Percentiles rank a stretch among this genome's conserved stretches.
Conservation (phyloP, 2,113 vertebrate genomes). For the Tauraco erythrolophus region DNA sequence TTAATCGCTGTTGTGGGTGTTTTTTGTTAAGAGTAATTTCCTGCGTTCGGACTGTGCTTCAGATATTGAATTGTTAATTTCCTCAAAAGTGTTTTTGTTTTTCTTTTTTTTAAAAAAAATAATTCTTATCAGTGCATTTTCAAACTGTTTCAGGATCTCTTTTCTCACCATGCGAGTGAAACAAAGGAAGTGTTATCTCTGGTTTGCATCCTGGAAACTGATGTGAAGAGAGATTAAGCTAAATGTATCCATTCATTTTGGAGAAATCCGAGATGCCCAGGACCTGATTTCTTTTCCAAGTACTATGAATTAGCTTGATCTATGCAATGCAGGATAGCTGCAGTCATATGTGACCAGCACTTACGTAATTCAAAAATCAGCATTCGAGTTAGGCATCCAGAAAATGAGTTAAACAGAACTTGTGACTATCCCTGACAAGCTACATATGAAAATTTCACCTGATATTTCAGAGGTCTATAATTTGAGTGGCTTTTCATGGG, state of each 20-base stretch:
- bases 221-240: not conserved
- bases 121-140: not conserved
- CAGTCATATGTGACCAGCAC: not conserved
- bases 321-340: not conserved
- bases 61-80: not conserved
- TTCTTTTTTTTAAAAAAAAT: not conserved
- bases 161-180: not conserved
- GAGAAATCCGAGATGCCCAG: not conserved
- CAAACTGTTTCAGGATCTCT: not conserved
- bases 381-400: not conserved
- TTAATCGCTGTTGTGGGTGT: not conserved
- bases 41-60: not conserved
- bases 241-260: not conserved
- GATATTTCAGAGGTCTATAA: not conserved
- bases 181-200: not conserved
- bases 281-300: conserved; percentile 41
- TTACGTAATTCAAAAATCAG: not conserved
- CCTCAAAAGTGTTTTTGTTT: not conserved
- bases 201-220: not conserved
- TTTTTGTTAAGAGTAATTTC: not conserved
- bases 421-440: not conserved
- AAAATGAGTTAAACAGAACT: conserved; percentile 33
- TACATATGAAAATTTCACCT: not conserved
- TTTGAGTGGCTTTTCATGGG: not conserved
- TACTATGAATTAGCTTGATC: not conserved